A percentile compares a stretch with the other conserved stretches of the same genome.
Conservation (phyloP, 2,888 invertebrate genomes). For the Brachynemurus nebulosus region DNA sequence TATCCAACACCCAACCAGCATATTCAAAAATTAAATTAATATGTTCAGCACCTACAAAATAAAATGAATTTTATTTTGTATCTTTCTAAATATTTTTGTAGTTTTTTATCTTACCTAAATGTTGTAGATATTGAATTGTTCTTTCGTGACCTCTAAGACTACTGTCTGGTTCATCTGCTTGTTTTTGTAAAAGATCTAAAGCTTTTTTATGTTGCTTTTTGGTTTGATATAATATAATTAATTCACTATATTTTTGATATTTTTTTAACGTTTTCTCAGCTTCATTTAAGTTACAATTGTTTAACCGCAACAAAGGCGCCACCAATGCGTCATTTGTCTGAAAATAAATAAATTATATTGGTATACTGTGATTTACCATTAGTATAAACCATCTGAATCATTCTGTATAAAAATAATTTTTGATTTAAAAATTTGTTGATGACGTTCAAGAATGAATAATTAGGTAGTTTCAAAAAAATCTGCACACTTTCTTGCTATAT, state of each 20-base stretch:
- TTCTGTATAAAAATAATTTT: no score
- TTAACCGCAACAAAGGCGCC: constrained; percentile 76
- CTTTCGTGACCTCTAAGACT: constrained; percentile 65
- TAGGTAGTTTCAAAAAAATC: no score
- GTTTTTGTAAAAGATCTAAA: constrained; percentile 69
- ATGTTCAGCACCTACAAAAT: constrained; percentile 60
- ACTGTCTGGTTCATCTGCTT: constrained; percentile 59
- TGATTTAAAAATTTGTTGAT: no score
- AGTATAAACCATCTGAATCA: no score
- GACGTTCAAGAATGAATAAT: no score
- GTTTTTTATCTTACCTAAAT: constrained; percentile 50
- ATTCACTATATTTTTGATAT: constrained; percentile 78
- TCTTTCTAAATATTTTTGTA: neutral
- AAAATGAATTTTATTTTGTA: no score
- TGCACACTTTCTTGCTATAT: no score
- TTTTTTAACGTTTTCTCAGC: constrained; percentile 79
- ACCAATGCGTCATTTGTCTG: constrained; percentile 92
- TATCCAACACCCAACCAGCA: constrained; percentile 80
- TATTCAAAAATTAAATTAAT: constrained; percentile 86
- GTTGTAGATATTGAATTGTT: constrained; percentile 84
- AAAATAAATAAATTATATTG: constrained; percentile 21
- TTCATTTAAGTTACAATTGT: constrained; percentile 88
- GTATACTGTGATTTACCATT: no score
- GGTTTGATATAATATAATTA: constrained; percentile 90
- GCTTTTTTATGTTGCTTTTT: constrained; percentile 89